These are phyloP conservation scores for Physella acuta DNA, from an alignment of 1,140 invertebrate genomes.

Conservation along the genomic window DNA sequence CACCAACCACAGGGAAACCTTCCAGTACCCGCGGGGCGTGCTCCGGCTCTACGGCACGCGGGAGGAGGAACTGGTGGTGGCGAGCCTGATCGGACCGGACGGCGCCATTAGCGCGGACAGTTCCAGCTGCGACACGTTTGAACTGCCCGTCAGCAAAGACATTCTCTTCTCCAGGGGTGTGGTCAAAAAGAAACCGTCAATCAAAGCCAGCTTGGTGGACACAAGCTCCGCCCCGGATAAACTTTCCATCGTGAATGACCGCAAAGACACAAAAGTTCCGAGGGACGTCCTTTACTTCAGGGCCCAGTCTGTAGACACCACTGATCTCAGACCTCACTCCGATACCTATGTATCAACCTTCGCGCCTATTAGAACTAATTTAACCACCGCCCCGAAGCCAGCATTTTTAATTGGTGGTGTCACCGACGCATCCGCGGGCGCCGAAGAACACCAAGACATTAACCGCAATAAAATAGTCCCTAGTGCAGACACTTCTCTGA, in stretches of 20 bases:
- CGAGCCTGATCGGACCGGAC: conserved; percentile 26
- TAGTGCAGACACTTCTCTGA: too few relatives aligned
- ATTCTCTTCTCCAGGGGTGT: conserved; percentile 38
- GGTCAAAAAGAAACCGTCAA: conserved; percentile 31
- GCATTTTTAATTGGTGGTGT: not conserved
- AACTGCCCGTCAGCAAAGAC: conserved; percentile 43
- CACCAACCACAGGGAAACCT: conserved; percentile 21
- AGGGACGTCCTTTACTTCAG: not conserved
- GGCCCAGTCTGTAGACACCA: not conserved
- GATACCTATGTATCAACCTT: not conserved
- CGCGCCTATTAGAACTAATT: not conserved
- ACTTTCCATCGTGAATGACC: not conserved
- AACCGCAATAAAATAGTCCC: too few relatives aligned
- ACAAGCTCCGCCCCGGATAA: not conserved
- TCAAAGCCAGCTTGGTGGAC: conserved; percentile 21
- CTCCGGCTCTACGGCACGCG: conserved; percentile 39
- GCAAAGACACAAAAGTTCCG: not conserved
- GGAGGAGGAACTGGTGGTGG: conserved; percentile 41
- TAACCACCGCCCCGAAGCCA: not conserved
- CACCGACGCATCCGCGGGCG: not conserved
- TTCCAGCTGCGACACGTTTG: conserved; percentile 31
- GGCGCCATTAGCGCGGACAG: conserved; percentile 23
- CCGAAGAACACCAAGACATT: not conserved
- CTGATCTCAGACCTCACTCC: not conserved
- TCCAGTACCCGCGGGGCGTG: conserved; percentile 35